These are phyloP conservation scores for Phalacrocorax aristotelis DNA, from an alignment of 2,113 vertebrate species.

Conservation along the genomic window DNA sequence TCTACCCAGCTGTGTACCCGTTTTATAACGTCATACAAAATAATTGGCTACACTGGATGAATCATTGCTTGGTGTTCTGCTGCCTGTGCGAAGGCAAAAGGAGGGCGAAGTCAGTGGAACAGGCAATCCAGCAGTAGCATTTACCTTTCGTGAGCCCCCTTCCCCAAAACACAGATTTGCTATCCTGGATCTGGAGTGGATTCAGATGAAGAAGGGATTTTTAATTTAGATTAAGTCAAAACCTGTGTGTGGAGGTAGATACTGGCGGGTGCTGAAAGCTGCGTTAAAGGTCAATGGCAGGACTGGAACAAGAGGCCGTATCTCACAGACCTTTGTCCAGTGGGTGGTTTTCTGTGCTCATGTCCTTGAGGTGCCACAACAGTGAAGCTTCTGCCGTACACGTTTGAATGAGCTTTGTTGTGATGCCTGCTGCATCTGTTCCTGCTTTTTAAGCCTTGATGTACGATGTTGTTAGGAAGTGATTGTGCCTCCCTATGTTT, in stretches of 20 bases:
- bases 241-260: not conserved
- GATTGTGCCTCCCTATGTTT: not conserved
- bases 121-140: not conserved
- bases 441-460: not conserved
- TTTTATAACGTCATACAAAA: not conserved
- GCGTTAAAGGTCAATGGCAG: no score
- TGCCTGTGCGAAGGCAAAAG: no score
- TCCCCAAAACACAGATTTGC: not conserved
- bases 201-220: not conserved
- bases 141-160: not conserved
- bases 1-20: not conserved
- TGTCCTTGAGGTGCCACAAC: not conserved
- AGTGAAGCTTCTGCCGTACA: not conserved
- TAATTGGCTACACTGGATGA: not conserved
- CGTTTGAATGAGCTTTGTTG: not conserved
- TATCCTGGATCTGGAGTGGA: not conserved
- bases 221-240: not conserved
- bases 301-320: not conserved
- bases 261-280: not conserved
- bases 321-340: not conserved
- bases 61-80: not conserved
- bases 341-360: not conserved
- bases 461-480: not conserved
- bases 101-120: not conserved
- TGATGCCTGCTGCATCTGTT: rapidly evolving